Base-by-base conservation (phyloP, 2,113 vertebrate species). In the Muntiacus reevesi region DNA sequence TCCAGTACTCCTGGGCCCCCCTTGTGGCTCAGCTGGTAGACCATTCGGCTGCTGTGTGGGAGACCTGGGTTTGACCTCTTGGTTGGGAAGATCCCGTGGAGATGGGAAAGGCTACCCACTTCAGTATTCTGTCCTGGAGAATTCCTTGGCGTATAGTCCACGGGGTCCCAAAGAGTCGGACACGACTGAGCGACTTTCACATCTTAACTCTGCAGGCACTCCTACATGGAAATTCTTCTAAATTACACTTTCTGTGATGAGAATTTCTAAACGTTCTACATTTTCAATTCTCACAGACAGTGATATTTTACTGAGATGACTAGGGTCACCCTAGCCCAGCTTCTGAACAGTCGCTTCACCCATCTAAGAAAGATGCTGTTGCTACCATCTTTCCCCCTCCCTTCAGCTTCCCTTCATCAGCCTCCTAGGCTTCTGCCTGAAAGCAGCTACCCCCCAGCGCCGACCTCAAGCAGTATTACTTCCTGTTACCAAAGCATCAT, bases 191-290 rank as follows among this genome's bases (percentile, higher is more conserved):
- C 10, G 0, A 74, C n/a, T 74, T 74, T 40, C n/a, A 23, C 5
- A 21, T 45, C 89, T 87, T 62, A 82, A 60, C 47, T 91, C 60
- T 54, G 43, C 2, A 87, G 27, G 64, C 60, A 86, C 19, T 89
- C 64, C 33, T 54, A 40, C 54, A 45, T 60, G n/a, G n/a, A 92
- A 95, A 91, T 60, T n/a, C 14, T 94, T 88, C 30, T 28, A 50
- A 47, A 67, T 74, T n/a, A 43, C 43, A 93, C 92, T 94, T 36
- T 89, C 54, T 40, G 5, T 30, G 30, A 57, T 13, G 15, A 78
- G 3, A 40, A 55, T 82, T 87, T 91, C 13, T 64, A 76, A 82
- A 91, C 15, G 43, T 25, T 64, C 28, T 40, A 14, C 4, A 85
- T 45, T 67, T 91, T 33, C 55, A 82, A 8, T 71, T 13, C 17